Conservation (phyloP, 2,888 invertebrate species). For the Apodemia duryi region DNA sequence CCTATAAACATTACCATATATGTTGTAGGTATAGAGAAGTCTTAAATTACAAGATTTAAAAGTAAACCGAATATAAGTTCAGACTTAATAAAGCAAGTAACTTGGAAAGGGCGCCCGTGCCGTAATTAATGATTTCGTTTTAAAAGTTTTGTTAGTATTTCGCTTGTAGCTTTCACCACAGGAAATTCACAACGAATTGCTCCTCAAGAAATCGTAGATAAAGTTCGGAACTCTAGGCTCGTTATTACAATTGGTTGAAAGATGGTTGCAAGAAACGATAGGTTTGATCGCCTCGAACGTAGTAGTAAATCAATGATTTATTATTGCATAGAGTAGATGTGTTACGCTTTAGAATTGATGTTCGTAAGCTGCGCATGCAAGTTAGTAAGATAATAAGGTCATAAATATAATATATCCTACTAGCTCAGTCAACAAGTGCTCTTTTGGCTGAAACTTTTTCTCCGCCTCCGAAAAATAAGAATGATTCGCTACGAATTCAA, state of each 20-base stretch:
- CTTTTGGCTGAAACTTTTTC: too few relatives aligned
- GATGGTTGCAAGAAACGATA: slow-evolving; percentile 1
- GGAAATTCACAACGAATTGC: slow-evolving; percentile 5
- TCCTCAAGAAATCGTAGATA: slow-evolving; percentile 28
- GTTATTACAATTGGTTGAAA: slow-evolving; percentile 15
- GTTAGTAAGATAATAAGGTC: too few relatives aligned
- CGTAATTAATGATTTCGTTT: not conserved
- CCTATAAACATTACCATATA: too few relatives aligned
- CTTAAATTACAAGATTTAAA: too few relatives aligned
- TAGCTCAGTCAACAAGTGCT: too few relatives aligned
- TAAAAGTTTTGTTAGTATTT: not conserved
- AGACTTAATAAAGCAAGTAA: not conserved
- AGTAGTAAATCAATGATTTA: slow-evolving; percentile 3
- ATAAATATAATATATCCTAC: too few relatives aligned
- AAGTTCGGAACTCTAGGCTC: slow-evolving; percentile 21
- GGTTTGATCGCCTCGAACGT: not conserved
- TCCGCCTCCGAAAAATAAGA: too few relatives aligned
- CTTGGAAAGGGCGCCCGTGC: not conserved
- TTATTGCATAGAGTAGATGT: not conserved
- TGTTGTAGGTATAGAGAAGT: too few relatives aligned
- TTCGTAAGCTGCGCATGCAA: not conserved
- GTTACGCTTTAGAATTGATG: not conserved
- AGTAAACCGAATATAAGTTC: too few relatives aligned
- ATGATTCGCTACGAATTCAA: too few relatives aligned
- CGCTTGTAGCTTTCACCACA: slow-evolving; percentile 1